Conservation (phyloP, 64 coral and sea anemone species). For the Trachythela sp. region DNA sequence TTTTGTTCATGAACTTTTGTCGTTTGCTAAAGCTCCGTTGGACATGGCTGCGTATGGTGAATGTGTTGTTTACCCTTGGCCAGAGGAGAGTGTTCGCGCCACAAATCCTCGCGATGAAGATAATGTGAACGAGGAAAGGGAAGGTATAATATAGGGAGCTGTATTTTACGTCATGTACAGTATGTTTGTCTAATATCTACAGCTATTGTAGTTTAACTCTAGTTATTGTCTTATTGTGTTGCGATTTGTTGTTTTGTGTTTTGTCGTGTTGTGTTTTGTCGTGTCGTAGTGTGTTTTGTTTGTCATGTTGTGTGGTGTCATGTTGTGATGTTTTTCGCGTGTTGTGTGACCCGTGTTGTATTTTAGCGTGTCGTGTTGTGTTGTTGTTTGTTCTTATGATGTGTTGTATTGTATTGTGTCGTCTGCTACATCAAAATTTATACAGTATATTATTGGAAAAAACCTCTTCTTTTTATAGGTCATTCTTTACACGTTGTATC, state of each 20-base stretch:
- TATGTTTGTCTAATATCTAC: too few species aligned
- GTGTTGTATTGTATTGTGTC: too few species aligned
- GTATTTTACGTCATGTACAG: not conserved
- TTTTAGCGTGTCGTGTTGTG: too few species aligned
- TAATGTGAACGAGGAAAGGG: not conserved
- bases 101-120: not conserved
- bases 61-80: constrained; percentile 63
- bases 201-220: not conserved
- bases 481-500: not conserved
- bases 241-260: too few species aligned
- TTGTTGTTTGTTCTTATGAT: too few species aligned
- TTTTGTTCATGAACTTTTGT: constrained; percentile 78
- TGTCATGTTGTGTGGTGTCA: too few species aligned
- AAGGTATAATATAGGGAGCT: not conserved
- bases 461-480: too few species aligned
- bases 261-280: too few species aligned
- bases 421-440: not conserved
- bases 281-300: too few species aligned
- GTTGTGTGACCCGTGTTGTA: too few species aligned
- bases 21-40: constrained; percentile 84
- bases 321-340: too few species aligned
- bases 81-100: not conserved
- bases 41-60: constrained; percentile 82
- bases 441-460: too few species aligned
- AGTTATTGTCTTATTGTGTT: not conserved